These are phyloP conservation scores for Macaca fascicularis DNA, from an alignment of 2,113 vertebrate species.

Conservation along the genomic window DNA sequence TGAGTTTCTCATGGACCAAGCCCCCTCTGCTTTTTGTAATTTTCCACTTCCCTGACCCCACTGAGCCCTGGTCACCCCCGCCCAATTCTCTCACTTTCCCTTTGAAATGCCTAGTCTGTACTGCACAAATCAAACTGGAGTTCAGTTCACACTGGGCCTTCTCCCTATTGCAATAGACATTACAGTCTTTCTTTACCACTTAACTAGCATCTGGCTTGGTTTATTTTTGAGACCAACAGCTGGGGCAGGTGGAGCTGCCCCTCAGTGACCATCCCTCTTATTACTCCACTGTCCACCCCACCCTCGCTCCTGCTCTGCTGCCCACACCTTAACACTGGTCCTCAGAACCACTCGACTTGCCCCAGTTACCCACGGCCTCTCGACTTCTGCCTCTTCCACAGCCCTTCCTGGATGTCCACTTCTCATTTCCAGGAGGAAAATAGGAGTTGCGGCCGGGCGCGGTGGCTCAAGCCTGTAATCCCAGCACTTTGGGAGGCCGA, in stretches of 20 bases:
- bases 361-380: too few species aligned
- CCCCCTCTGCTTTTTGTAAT: not conserved
- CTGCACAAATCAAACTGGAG: not conserved
- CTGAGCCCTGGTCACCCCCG: not conserved
- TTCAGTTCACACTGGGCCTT: not conserved
- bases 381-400: not conserved
- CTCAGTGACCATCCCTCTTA: not conserved
- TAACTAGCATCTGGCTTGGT: not conserved
- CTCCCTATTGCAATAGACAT: not conserved
- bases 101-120: not conserved
- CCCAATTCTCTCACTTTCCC: not conserved
- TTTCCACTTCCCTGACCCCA: not conserved
- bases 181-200: not conserved
- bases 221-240: not conserved
- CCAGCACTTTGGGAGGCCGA: too few species aligned
- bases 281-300: not conserved
- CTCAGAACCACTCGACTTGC: not conserved
- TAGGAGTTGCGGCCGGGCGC: not conserved
- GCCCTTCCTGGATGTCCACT: not conserved
- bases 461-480: too few species aligned
- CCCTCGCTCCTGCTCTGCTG: not conserved
- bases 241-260: not conserved
- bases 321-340: not conserved
- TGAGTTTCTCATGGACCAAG: not conserved
- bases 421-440: not conserved